Base-by-base conservation (phyloP, 2,888 invertebrate genomes). In the Lycophotia porphyrea region DNA sequence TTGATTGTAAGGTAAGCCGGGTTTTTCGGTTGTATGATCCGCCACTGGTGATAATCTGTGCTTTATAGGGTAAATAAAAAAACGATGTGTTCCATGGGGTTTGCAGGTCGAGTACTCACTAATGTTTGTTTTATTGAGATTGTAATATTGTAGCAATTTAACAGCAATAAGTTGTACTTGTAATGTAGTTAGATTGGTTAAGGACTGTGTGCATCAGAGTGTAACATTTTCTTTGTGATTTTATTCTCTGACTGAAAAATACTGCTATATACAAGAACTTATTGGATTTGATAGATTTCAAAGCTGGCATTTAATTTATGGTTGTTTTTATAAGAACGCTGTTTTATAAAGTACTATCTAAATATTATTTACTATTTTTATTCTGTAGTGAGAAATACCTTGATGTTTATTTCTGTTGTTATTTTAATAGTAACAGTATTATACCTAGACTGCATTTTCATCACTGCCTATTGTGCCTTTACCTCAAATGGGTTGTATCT, bases 161-260 rank as follows among this genome's bases (percentile, higher is more conserved):
- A 65, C 80, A 69, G 80, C 64, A 81, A 80, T 81, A 81, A 55
- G 31, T 80, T 69, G 21, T 47, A 84, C 24, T 84, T 55, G n/a
- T 80, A 49, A 69, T 49, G 36, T 84, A 72, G 36, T 55, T 24
- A 70, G n/a, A 47, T 78, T 60, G 68, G 34, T 39, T 9, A 34
- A 36, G 39, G 47, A 52, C 34, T 79, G 31, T 55, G 64, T 47
- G 27, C 55, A 18, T 69, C 47, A 5, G 18, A 60, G 58, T 52
- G 67, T 68, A 34, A 68, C 4, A 5, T 21, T 34, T 61, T 2
- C 15, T 1, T 13, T 24, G 13, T 0, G 61, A 24, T 11, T 34
- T 5, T 24, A 52, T 24, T 61, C 7, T 36, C 9, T 36, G 36
- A 13, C 7, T 58, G 55, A 27, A 55, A n/a, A 52, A 58, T 58